Evolutionary conservation across 37 sponge, comb jelly and placozoan species (phyloP).

Genomic region (Ephydatia muelleri): DNA sequence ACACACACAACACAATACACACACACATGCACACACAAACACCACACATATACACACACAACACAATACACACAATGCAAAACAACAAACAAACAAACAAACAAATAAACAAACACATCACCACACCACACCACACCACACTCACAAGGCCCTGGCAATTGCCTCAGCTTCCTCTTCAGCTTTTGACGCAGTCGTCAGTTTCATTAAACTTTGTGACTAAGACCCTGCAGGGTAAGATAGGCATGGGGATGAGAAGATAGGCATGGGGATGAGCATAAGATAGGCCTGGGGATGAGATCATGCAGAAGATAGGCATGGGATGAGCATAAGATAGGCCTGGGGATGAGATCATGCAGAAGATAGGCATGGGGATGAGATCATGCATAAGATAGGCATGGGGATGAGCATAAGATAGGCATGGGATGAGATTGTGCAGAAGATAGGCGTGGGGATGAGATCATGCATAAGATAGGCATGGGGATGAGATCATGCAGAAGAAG

Average conservation of each 20-base stretch:
- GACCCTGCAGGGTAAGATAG: conserved; percentile 38
- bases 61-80: neutral
- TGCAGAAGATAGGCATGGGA: too few species aligned
- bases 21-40: conserved; percentile 43
- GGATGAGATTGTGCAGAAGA: too few species aligned
- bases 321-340: neutral
- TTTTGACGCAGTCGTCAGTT: neutral
- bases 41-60: neutral
- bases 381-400: too few species aligned
- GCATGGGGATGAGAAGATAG: neutral
- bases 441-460: too few species aligned
- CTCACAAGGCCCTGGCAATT: conserved; percentile 81
- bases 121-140: neutral
- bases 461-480: too few species aligned
- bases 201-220: conserved; percentile 53
- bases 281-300: too few species aligned
- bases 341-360: too few species aligned
- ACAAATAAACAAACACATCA: neutral
- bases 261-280: too few species aligned
- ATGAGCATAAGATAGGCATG: too few species aligned
- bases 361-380: too few species aligned
- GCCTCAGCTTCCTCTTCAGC: conserved; percentile 58
- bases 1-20: conserved; percentile 14
- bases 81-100: too few species aligned
- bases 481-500: too few species aligned